Base-by-base conservation (phyloP, 2,113 vertebrate species). In the Eupsittula cactorum region DNA sequence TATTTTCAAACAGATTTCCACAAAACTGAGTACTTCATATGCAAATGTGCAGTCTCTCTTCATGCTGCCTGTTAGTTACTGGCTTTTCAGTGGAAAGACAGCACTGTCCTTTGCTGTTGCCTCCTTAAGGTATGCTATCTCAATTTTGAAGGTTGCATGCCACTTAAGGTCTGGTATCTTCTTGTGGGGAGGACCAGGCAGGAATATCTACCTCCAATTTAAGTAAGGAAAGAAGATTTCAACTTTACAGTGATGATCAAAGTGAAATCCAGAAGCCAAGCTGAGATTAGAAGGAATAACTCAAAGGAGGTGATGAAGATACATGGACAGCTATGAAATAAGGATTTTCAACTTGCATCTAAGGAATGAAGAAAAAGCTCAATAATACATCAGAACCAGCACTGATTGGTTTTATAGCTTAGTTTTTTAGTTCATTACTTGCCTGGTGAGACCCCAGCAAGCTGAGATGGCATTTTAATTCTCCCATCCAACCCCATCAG, bases 241-340 rank as follows among this genome's bases (percentile, higher is more conserved):
- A 86, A 81, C 49, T 77, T 86, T 59, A 59, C 55, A 83, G 44
- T 39, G 20, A 59, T 63, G 75, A 95, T 96, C 82, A 95, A 90
- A 96, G 82, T 70, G 62, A 95, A 96, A 93, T 88, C 68, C 75
- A 80, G 75, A 82, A 85, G 17, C 53, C 71, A 39, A 47, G 63
- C 93, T 74, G 85, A 79, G 82, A 94, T 96, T 67, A 93, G 70
- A 79, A 88, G 67, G 67, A 90, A 59, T 93, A 82, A 87, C 59
- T 91, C 44, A 49, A 67, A 37, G 13, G 10, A 77, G 20, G 31
- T 49, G 85, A 77, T 70, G 65, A 80, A 88, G 60, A 47, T 74
- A 85, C 37, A 46, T 0, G 1, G 16, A 35, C 6, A 37, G 59
- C 29, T 83, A 20, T 75, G 87, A 82, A 79, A 82, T 70, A 80